These are phyloP conservation scores for Tragelaphus imberbis DNA, from an alignment of 2,113 vertebrate genomes.

Conservation along the genomic window DNA sequence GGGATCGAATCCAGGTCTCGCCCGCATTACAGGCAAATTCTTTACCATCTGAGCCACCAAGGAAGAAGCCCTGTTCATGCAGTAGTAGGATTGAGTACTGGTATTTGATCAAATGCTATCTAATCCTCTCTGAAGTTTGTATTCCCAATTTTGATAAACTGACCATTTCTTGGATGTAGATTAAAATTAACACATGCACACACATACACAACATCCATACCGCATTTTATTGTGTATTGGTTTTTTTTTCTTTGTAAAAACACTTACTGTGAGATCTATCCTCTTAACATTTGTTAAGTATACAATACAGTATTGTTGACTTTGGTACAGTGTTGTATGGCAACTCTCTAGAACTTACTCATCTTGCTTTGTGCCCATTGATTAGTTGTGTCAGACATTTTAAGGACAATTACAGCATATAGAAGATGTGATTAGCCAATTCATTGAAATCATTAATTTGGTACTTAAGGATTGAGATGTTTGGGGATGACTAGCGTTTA, in stretches of 20 bases:
- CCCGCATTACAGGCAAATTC: not conserved
- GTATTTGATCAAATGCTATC: not conserved
- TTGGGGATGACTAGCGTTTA: not conserved
- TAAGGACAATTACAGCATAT: not conserved
- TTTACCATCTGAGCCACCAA: not conserved
- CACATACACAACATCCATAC: not conserved
- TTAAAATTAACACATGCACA: not conserved
- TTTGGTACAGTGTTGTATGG: not conserved
- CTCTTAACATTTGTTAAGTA: not conserved
- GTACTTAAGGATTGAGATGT: not conserved
- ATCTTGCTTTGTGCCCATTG: not conserved
- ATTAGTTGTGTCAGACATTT: not conserved
- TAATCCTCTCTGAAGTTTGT: not conserved
- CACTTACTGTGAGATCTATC: not conserved
- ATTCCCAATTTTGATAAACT: not conserved
- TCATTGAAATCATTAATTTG: slow-evolving; percentile 25
- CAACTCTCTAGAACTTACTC: not conserved
- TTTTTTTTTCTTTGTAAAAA: not conserved
- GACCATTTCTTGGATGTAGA: not conserved
- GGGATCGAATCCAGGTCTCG: not conserved
- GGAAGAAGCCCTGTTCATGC: not conserved
- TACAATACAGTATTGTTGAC: not conserved
- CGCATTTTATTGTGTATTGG: not conserved
- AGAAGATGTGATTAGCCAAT: not conserved
- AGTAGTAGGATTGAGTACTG: not conserved